A percentile compares a stretch with the other conserved stretches of the same genome.
These are phyloP conservation scores for Melanotaenia nigrans DNA, from an alignment of 2,797 vertebrate genomes.

Conservation along the genomic window DNA sequence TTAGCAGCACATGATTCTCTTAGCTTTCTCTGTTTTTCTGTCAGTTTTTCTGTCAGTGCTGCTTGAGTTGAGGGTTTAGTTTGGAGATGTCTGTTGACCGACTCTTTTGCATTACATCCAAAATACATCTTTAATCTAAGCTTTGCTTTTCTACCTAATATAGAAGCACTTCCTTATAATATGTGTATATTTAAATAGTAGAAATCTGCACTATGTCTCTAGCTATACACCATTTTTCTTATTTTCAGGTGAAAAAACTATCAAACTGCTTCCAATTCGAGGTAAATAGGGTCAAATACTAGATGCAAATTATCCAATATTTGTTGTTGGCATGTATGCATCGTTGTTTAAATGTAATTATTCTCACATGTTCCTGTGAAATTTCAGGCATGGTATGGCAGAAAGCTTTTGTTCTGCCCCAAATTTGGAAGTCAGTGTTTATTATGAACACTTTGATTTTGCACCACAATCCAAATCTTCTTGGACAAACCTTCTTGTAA, in stretches of 20 bases:
- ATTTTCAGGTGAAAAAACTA: neutral
- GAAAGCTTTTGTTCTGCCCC: neutral
- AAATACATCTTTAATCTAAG: too few species aligned
- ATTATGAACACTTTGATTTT: neutral
- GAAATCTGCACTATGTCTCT: neutral
- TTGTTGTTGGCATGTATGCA: neutral
- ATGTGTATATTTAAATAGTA: neutral
- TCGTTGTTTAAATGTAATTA: neutral
- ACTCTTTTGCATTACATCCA: neutral
- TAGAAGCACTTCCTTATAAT: neutral
- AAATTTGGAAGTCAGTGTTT: neutral
- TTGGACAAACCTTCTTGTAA: neutral
- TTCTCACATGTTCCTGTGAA: neutral
- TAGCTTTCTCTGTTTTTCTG: neutral
- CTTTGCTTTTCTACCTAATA: neutral
- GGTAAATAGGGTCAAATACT: neutral
- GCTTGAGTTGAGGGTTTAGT: neutral
- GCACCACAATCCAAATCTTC: neutral
- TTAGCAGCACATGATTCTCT: conserved; percentile 9
- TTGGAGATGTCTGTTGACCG: neutral
- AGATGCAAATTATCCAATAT: neutral
- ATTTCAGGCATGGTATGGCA: neutral
- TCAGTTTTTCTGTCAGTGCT: neutral
- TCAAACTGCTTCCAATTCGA: neutral
- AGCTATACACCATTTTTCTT: neutral